Percentiles rank a stretch among this genome's conserved stretches.
Conservation (phyloP, 2,888 invertebrate species). For the Lottia scabra region DNA sequence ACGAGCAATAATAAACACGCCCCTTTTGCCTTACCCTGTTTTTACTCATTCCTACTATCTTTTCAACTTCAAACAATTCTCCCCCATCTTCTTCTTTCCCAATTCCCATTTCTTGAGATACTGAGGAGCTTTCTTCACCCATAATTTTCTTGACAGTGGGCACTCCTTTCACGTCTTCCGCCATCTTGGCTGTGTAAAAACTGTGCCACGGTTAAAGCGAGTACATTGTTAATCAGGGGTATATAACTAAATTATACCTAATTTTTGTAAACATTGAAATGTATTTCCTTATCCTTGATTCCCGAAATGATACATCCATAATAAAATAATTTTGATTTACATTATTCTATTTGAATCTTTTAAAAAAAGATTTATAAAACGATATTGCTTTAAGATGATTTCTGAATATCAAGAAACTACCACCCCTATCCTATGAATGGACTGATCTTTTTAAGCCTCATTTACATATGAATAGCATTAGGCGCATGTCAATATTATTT, state of each 20-base stretch:
- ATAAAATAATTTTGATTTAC: too few species aligned
- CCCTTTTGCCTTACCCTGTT: conserved; percentile 43
- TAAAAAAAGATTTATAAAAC: too few species aligned
- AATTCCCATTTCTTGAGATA: conserved; percentile 18
- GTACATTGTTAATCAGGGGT: not conserved
- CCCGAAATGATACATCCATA: too few species aligned
- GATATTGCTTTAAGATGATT: too few species aligned
- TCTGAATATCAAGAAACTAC: not conserved
- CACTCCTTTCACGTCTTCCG: conserved; percentile 33
- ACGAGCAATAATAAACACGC: not conserved
- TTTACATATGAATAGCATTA: conserved; percentile 6
- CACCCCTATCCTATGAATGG: not conserved
- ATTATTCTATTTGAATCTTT: too few species aligned
- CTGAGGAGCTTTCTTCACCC: conserved; percentile 19
- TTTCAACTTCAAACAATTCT: conserved; percentile 54
- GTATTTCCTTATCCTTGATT: too few species aligned
- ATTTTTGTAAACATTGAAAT: too few species aligned
- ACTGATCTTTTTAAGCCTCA: not conserved
- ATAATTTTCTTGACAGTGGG: conserved; percentile 21
- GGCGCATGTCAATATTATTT: not conserved
- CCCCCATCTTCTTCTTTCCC: conserved; percentile 34
- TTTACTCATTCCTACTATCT: conserved; percentile 47
- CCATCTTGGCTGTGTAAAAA: conserved; percentile 35
- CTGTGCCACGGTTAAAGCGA: not conserved
- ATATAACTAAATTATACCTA: too few species aligned